These are phyloP conservation scores for Helogale parvula DNA, from an alignment of 2,113 vertebrate genomes.

Conservation along the genomic window DNA sequence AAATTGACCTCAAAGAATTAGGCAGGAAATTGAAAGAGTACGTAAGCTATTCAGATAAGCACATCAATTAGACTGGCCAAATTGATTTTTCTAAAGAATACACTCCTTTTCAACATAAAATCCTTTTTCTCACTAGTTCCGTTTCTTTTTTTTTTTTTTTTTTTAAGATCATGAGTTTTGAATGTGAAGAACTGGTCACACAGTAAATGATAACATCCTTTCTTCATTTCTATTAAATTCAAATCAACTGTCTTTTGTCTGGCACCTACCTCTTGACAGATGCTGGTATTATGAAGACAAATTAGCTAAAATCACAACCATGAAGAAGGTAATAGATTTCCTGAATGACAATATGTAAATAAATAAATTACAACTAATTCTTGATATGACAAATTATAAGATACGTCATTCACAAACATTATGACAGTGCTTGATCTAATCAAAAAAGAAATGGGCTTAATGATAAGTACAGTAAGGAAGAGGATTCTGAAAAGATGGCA, in stretches of 20 bases:
- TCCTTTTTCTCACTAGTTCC: not conserved
- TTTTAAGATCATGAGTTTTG: not conserved
- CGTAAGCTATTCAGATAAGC: not conserved
- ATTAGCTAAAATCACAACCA: not conserved
- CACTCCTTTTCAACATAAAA: not conserved
- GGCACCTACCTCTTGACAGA: not conserved
- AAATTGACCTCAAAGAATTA: not conserved
- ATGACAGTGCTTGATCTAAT: not conserved
- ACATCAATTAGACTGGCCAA: not conserved
- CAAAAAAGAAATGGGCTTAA: not conserved
- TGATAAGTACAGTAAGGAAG: not conserved
- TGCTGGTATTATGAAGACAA: not conserved
- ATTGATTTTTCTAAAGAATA: not conserved
- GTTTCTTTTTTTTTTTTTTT: not conserved
- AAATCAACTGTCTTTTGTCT: not conserved
- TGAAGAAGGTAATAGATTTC: not conserved
- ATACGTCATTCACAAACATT: not conserved
- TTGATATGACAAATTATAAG: not conserved
- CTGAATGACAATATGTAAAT: not conserved
- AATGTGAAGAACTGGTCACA: not conserved
- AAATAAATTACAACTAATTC: not conserved
- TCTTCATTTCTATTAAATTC: not conserved
- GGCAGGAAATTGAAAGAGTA: not conserved
- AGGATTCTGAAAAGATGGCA: not conserved
- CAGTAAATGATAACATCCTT: not conserved